phyloP scores from a whole-genome alignment of 2,113 vertebrate genomes.

The Scophthalmus maximus region DNA sequence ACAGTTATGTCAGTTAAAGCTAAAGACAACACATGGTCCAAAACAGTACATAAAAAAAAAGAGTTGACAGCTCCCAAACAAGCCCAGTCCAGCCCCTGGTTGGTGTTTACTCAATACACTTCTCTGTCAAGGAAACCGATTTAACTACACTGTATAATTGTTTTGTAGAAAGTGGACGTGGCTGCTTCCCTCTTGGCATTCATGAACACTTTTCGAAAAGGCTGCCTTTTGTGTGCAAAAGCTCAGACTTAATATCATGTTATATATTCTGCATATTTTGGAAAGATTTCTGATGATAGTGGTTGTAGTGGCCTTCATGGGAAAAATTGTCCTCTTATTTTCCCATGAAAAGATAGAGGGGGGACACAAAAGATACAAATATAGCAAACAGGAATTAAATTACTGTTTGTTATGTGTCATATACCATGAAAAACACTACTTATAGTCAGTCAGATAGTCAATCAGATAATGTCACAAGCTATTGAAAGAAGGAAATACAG shows the following conservation, averaged over 20 bases:
- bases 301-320: not conserved
- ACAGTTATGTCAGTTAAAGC: constrained; percentile 70
- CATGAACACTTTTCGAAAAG: not conserved
- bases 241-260: too few relatives aligned
- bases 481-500: not conserved
- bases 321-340: constrained; percentile 2
- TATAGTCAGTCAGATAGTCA: constrained; percentile 2
- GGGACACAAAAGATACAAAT: not conserved
- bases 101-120: constrained; percentile 60
- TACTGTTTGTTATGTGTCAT: not conserved
- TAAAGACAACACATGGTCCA: constrained; percentile 69
- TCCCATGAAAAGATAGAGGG: not conserved
- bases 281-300: too few relatives aligned
- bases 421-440: not conserved
- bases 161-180: constrained; percentile 46
- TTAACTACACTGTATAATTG: constrained; percentile 41
- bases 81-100: constrained; percentile 44
- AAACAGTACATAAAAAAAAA: constrained; percentile 71
- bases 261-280: not conserved
- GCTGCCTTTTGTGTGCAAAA: constrained; percentile 18
- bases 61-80: constrained; percentile 68
- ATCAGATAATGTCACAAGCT: not conserved
- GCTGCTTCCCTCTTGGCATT: constrained; percentile 23
- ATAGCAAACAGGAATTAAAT: not conserved
- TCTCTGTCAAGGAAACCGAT: constrained; percentile 48